Conservation (phyloP, 2,797 vertebrate genomes). For the Phalanger gymnotis region DNA sequence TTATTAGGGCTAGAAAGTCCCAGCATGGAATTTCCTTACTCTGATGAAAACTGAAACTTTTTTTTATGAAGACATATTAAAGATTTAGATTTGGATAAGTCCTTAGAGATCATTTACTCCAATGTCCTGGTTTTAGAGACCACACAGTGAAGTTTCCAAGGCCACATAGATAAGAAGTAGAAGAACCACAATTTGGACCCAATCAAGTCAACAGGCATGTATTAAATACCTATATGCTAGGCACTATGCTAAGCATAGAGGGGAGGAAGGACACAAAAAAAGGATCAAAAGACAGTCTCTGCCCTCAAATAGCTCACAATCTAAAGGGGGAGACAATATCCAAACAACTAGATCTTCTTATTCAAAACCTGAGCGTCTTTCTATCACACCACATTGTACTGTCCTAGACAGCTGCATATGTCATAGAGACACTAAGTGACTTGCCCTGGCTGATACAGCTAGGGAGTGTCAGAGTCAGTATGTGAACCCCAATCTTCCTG, state of each 20-base stretch:
- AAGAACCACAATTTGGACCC: not conserved
- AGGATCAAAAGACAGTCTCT: not conserved
- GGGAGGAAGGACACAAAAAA: not conserved
- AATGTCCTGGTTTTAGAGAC: not conserved
- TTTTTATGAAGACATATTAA: not conserved
- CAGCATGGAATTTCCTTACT: not conserved
- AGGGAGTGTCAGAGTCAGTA: not conserved
- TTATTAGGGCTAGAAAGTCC: not conserved
- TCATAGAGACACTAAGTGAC: not conserved
- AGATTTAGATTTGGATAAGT: not conserved
- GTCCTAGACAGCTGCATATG: not conserved
- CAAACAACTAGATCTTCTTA: not conserved
- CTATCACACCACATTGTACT: not conserved
- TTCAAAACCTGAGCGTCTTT: not conserved
- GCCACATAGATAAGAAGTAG: not conserved
- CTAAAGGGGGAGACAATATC: not conserved
- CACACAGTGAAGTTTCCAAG: not conserved
- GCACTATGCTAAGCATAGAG: not conserved
- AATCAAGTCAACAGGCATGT: not conserved
- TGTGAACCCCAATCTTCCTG: not conserved
- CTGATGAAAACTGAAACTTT: not conserved
- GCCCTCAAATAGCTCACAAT: not conserved
- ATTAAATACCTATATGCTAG: not conserved
- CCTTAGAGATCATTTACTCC: not conserved
- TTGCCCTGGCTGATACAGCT: not conserved